Percentiles rank a stretch among this genome's conserved stretches.
These are phyloP conservation scores for Hippopotamyrus pictus DNA, from an alignment of 2,797 vertebrate species.

Conservation along the genomic window DNA sequence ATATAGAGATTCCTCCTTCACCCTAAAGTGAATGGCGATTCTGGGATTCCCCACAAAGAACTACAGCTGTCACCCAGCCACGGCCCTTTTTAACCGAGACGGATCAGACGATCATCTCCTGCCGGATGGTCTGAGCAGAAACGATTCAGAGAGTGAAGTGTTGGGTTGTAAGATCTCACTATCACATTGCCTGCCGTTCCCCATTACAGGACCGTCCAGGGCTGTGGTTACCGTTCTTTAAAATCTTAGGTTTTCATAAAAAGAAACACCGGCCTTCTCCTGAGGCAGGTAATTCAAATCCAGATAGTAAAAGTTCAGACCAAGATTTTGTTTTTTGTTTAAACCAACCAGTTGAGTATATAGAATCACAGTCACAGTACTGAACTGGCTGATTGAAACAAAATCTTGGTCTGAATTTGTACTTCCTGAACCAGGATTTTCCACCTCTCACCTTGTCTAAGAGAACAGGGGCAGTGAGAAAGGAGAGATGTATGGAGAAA, in stretches of 20 bases:
- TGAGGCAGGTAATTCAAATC: background rate
- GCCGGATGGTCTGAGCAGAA: background rate
- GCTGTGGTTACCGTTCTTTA: background rate
- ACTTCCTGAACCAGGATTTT: background rate
- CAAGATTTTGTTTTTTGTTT: background rate
- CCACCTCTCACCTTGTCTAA: background rate
- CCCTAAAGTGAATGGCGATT: background rate
- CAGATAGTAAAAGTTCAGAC: background rate
- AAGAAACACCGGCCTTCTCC: background rate
- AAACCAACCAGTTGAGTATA: background rate
- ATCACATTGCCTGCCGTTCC: background rate
- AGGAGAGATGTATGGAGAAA: background rate
- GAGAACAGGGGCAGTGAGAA: background rate
- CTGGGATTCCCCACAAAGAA: background rate
- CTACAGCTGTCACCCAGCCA: background rate
- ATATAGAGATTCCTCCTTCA: background rate
- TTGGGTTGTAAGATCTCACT: background rate
- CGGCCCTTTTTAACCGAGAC: background rate
- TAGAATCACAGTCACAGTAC: background rate
- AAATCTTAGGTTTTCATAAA: background rate
- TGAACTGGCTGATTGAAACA: background rate
- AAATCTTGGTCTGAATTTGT: too few species aligned
- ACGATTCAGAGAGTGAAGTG: background rate
- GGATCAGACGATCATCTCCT: background rate
- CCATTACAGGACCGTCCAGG: background rate